These are phyloP conservation scores for Melanerpes aurifrons DNA, from an alignment of 2,113 vertebrate species.

Conservation along the genomic window DNA sequence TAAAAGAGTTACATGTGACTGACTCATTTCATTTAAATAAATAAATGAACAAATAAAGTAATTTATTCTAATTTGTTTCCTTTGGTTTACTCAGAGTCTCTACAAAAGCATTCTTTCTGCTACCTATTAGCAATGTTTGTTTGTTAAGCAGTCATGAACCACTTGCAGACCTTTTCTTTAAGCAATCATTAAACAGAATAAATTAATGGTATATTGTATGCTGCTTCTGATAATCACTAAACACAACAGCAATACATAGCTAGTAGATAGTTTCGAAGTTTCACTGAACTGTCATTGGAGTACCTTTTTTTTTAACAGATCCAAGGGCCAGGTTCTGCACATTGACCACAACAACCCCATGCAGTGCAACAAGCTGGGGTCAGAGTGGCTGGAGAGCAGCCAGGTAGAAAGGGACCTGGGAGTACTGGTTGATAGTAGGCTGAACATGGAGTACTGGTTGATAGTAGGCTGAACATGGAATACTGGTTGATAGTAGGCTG, in stretches of 20 bases:
- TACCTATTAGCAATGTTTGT: neutral
- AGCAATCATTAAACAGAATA: neutral
- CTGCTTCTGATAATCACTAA: neutral
- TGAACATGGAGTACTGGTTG: no score
- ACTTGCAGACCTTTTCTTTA: neutral
- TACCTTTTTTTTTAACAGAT: no score
- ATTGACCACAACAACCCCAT: no score
- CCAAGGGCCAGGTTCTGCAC: no score
- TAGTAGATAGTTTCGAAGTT: constrained; percentile 1
- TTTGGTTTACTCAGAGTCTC: neutral
- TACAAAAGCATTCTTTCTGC: neutral
- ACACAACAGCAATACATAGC: neutral
- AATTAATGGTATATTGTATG: neutral
- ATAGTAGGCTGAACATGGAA: no score
- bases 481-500: no score
- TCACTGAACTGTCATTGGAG: neutral
- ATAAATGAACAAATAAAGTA: neutral
- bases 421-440: no score
- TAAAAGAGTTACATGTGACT: neutral
- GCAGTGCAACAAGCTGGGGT: no score
- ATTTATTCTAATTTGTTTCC: neutral
- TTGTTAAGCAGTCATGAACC: neutral
- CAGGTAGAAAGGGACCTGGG: no score
- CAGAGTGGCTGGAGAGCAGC: no score
- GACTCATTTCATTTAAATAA: no score